Conservation (phyloP, 2,888 invertebrate genomes). For the Danaus chrysippus region DNA sequence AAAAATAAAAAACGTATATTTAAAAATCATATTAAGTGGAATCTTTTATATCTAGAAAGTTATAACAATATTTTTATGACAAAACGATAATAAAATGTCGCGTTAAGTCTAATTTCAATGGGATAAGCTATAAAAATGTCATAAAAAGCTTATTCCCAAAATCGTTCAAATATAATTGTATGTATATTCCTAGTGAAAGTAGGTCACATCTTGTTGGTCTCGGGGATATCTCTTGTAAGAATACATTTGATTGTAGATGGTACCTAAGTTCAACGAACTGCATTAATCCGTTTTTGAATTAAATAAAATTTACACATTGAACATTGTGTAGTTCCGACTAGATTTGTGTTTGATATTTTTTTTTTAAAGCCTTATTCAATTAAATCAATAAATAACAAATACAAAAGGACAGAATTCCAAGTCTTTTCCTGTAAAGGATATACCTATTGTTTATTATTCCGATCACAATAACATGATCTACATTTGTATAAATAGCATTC, state of each 20-base stretch:
- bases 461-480: slow-evolving; percentile 2
- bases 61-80: slow-evolving; percentile 4
- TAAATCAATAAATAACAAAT: too few relatives aligned
- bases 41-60: slow-evolving; percentile 23
- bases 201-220: slow-evolving; percentile 41
- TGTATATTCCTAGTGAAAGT: slow-evolving; percentile 50
- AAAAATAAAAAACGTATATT: too few relatives aligned
- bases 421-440: background rate
- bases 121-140: slow-evolving; percentile 35
- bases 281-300: too few relatives aligned
- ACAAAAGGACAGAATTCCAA: background rate
- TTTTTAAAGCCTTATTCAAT: too few relatives aligned
- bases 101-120: slow-evolving; percentile 11
- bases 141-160: slow-evolving; percentile 34
- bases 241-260: slow-evolving; percentile 3
- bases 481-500: slow-evolving; percentile 6
- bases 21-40: slow-evolving; percentile 4
- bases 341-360: too few relatives aligned
- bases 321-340: too few relatives aligned
- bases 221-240: slow-evolving; percentile 16
- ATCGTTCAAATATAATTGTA: slow-evolving; percentile 15
- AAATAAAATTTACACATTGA: too few relatives aligned
- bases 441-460: background rate
- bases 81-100: slow-evolving; percentile 10
- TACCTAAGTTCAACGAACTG: background rate